Evolutionary conservation across 2,113 vertebrate species (phyloP), one percentile per base, ranked within the genome.

Genomic region (Boulengeromyrus knoepffleri): DNA sequence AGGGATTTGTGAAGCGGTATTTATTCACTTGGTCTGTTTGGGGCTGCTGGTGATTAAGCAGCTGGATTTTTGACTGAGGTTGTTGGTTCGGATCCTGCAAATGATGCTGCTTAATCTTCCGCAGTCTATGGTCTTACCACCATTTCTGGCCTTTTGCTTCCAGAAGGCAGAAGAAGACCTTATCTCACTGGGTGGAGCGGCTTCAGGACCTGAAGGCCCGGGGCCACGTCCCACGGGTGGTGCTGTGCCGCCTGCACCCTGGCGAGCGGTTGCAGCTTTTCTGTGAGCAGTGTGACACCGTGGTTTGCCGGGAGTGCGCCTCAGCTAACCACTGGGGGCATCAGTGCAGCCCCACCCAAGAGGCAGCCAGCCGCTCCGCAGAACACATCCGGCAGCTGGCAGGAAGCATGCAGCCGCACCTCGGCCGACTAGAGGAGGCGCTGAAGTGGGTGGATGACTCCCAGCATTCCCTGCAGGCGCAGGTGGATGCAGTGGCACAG

Each of bases 161-260:
- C 92, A 99, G 98, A 95, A 96, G 98, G 50, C 98, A 99, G 96
- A 99, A 96, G 94, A 96, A 97, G 66, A 99, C 97, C 0, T 93
- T 96, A 0, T 95, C 94, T 53, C 98, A 98, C 86, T 90, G 93
- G 0, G 85, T 98, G 87, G 94, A 93, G 24, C 92, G 93, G 36
- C 91, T 99, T 39, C 94, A 95, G 92, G 97, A 96, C 85, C 91
- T 96, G 89, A 96, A 95, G 92, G 93, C 95, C 3, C 92, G 93
- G 50, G 96, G 95, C 47, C 94, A 91, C 0, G 88, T 97, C 0
- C 90, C 94, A 85, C 96, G 96, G 8, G 95, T 96, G 27, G 93
- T 97, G 36, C 94, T 96, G 90, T 99, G 98, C 92, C 90, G 93
- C 10, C 88, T 95, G 8, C 98, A 99, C 91, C 96, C 97, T 0